Evolutionary conservation across 1,140 invertebrate species (phyloP).

Genomic region (Aphelinus atriplicis): DNA sequence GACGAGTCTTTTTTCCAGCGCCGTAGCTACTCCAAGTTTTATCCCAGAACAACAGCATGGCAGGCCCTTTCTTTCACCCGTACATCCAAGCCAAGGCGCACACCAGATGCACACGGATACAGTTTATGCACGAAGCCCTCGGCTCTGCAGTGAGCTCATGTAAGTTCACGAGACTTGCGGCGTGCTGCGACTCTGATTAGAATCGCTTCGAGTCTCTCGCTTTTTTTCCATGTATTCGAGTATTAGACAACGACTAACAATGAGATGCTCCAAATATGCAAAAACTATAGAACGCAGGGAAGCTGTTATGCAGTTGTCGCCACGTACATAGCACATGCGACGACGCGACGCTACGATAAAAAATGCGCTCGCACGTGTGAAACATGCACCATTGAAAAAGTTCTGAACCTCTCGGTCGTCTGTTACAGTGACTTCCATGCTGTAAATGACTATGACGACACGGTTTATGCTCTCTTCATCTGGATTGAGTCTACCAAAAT

Average conservation of each 20-base stretch:
- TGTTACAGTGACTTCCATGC: too few species aligned
- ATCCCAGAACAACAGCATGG: too few species aligned
- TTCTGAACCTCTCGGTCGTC: too few species aligned
- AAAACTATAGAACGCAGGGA: conserved; percentile 16
- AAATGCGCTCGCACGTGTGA: background rate
- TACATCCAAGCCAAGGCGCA: too few species aligned
- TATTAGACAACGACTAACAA: conserved; percentile 53
- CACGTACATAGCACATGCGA: background rate
- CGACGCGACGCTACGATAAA: conserved; percentile 5
- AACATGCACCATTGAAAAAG: too few species aligned
- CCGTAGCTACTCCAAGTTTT: too few species aligned
- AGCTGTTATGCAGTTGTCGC: conserved; percentile 10
- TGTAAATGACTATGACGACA: too few species aligned
- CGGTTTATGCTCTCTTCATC: too few species aligned
- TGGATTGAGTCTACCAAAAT: too few species aligned
- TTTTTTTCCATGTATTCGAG: conserved; percentile 49
- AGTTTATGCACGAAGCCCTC: conserved; percentile 14
- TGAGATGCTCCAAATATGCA: conserved; percentile 20
- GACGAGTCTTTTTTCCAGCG: too few species aligned
- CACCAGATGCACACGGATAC: too few species aligned
- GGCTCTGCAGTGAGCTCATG: background rate
- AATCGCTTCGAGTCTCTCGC: conserved; percentile 59
- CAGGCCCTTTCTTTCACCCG: too few species aligned
- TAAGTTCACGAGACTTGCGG: conserved; percentile 50
- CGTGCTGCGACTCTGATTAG: conserved; percentile 60